Conservation (phyloP, 2,797 vertebrate species). For the Sebastes dallii region DNA sequence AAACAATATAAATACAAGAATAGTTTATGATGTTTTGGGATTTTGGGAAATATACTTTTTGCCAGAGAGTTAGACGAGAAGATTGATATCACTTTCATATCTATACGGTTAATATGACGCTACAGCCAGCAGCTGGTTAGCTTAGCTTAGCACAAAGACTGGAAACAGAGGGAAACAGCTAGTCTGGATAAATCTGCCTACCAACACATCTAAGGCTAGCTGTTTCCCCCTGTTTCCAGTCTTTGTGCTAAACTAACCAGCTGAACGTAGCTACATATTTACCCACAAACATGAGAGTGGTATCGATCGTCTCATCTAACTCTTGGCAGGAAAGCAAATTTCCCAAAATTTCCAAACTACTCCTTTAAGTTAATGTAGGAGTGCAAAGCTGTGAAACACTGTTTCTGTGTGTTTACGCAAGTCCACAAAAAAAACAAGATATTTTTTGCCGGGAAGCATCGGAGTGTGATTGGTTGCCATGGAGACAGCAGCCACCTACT, state of each 20-base stretch:
- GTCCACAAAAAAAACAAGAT: background rate
- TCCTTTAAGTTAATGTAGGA: background rate
- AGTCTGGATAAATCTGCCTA: background rate
- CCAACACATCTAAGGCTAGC: background rate
- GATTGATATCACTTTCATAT: background rate
- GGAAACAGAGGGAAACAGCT: background rate
- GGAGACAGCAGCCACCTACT: constrained; percentile 52
- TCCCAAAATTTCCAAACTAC: background rate
- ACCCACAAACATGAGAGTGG: background rate
- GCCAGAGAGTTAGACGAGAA: background rate
- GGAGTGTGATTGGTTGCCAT: constrained; percentile 51
- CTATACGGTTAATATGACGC: background rate
- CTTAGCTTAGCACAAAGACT: background rate
- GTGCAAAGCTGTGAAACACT: background rate
- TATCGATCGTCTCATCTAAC: background rate
- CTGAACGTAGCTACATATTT: background rate
- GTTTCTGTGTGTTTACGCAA: background rate
- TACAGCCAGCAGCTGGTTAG: background rate
- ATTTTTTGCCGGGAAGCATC: constrained; percentile 37
- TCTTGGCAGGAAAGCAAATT: background rate
- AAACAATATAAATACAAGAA: background rate
- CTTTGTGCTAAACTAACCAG: background rate
- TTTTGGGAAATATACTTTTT: background rate
- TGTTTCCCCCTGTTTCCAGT: background rate
- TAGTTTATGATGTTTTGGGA: background rate